Percentiles rank a stretch among this genome's conserved stretches.
phyloP scores from a whole-genome alignment of 2,113 vertebrate species.

The Myotis brandtii region DNA sequence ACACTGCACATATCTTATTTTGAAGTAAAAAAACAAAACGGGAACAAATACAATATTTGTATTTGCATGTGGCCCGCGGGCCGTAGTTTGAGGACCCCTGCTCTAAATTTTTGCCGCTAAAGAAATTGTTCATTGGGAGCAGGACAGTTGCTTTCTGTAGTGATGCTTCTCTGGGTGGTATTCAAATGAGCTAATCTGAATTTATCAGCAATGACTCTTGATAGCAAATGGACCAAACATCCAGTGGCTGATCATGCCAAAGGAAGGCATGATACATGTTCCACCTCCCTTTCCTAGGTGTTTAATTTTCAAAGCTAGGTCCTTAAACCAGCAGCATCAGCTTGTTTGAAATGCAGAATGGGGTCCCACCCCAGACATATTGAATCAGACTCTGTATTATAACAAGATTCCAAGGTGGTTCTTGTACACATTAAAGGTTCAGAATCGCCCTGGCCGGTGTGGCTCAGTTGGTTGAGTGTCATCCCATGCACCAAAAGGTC shows the following conservation, averaged over 20 bases:
- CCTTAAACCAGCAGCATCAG: background rate
- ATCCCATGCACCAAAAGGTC: too few species aligned
- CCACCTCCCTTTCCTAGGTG: background rate
- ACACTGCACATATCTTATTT: too few species aligned
- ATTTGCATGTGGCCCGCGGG: too few species aligned
- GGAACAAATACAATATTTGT: too few species aligned
- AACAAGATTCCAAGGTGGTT: background rate
- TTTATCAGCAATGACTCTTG: background rate
- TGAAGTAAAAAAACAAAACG: too few species aligned
- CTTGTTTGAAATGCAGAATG: background rate
- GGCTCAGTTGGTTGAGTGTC: too few species aligned
- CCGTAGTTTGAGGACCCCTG: too few species aligned
- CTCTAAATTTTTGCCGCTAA: slow-evolving; percentile 8
- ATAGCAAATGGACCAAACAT: background rate
- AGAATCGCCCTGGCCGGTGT: too few species aligned
- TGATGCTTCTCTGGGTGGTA: background rate
- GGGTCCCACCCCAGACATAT: background rate
- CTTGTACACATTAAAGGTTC: background rate
- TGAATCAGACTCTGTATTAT: background rate
- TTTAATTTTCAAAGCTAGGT: background rate
- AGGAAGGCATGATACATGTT: background rate
- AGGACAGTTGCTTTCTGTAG: background rate
- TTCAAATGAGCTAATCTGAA: background rate
- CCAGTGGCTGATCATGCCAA: background rate
- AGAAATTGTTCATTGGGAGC: background rate